phyloP scores from a whole-genome alignment of 2,888 invertebrate species.

The Sinelater perroti region DNA sequence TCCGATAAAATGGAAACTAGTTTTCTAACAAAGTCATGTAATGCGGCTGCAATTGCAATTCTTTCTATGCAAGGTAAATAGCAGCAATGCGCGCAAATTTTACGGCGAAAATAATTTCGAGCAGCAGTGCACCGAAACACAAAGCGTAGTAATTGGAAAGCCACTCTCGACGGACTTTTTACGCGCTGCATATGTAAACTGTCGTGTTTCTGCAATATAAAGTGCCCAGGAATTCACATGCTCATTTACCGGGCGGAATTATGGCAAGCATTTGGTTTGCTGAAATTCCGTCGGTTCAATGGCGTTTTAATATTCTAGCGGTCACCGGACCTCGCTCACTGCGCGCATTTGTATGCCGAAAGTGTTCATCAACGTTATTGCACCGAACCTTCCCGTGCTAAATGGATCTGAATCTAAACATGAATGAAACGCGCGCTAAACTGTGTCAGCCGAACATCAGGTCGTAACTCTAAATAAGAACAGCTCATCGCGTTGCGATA shows the following conservation, averaged over 20 bases:
- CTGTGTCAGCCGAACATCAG: constrained; percentile 13
- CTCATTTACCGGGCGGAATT: constrained; percentile 1
- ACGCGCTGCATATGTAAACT: constrained; percentile 5
- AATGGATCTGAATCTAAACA: constrained; percentile 18
- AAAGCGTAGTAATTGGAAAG: constrained; percentile 1
- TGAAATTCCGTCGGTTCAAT: constrained; percentile 12
- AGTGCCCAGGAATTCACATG: constrained; percentile 18
- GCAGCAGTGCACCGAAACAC: not conserved
- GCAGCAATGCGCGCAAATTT: too few species aligned
- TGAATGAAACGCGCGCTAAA: constrained; percentile 25
- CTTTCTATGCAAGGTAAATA: too few species aligned
- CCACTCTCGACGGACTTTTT: not conserved
- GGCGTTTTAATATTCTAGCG: constrained; percentile 25
- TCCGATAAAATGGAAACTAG: too few species aligned
- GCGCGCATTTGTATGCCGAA: constrained; percentile 23
- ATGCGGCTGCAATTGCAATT: too few species aligned
- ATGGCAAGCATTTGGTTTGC: constrained; percentile 17
- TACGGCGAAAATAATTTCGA: constrained; percentile 1
- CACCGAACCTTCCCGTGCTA: constrained; percentile 2
- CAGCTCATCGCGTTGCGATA: not conserved
- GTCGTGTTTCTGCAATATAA: constrained; percentile 2
- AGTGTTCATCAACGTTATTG: constrained; percentile 15
- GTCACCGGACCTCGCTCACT: constrained; percentile 15
- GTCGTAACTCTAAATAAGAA: constrained; percentile 5
- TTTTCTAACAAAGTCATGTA: too few species aligned